A percentile compares a stretch with the other conserved stretches of the same genome.
Conservation (phyloP, 2,113 vertebrate species). For the Geococcyx californianus region DNA sequence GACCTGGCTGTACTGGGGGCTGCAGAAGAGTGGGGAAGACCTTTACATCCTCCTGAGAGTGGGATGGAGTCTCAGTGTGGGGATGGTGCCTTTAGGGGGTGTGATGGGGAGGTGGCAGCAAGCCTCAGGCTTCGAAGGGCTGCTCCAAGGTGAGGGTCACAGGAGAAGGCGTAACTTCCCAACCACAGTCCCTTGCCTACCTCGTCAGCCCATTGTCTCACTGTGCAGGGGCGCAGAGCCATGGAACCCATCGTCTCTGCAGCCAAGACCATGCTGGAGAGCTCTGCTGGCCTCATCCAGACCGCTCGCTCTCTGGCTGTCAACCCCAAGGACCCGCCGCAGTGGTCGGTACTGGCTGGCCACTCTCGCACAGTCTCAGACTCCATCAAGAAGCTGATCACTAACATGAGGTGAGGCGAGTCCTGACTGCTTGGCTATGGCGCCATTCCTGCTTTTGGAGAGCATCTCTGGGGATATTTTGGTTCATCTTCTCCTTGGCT, state of each 20-base stretch:
- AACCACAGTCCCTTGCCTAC: background rate
- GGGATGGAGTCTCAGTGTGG: background rate
- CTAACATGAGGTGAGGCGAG: constrained; percentile 87
- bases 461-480: background rate
- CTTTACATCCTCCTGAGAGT: background rate
- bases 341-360: constrained; percentile 90
- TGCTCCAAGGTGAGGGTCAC: background rate
- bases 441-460: background rate
- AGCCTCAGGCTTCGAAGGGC: background rate
- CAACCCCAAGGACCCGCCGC: constrained; percentile 92
- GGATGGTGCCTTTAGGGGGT: background rate
- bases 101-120: background rate
- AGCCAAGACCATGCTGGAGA: constrained; percentile 90
- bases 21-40: background rate
- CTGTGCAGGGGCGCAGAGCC: constrained; percentile 82
- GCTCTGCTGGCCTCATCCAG: constrained; percentile 90
- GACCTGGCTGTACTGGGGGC: background rate
- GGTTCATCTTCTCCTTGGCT: background rate
- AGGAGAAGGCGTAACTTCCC: background rate
- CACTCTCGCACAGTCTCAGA: constrained; percentile 96
- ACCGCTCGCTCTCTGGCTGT: constrained; percentile 90
- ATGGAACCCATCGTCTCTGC: constrained; percentile 91
- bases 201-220: background rate
- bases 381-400: constrained; percentile 96
- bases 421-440: background rate